Base-by-base conservation (phyloP, 2,888 invertebrate species). In the Auanema freiburgensis region DNA sequence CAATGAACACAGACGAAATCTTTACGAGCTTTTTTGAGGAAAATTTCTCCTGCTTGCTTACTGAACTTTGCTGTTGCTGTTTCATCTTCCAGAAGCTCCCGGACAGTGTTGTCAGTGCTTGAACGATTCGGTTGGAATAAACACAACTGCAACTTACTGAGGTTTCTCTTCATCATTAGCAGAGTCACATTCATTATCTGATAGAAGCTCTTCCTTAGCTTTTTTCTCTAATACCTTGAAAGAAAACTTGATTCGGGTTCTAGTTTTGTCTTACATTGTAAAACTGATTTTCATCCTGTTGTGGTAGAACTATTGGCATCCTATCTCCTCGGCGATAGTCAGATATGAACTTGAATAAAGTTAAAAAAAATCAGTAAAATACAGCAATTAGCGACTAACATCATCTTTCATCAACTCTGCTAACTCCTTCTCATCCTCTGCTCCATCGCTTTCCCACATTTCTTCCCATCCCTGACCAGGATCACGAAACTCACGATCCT, bases 231-330 rank as follows among this genome's bases (percentile, higher is more conserved):
- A 10, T 5, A 23, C 10, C 24, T 50, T 52, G 52, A 52, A 52
- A 46, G 8, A 46, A 18, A 18, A 46, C 46, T 46, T 46, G n/a
- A n/a, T 43, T 43, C 43, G 14, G 12, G 14, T 12, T 12, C 14
- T 43, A 12, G 43, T 12, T 43, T 43, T 14, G 43, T 43, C 43
- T 16, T 11, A 70, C 57, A 16, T 66, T 49, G n/a, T 57, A 23
- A 52, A 71, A 75, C 60, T 75, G 75, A 1, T 59, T 23, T 49
- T 75, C 66, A 59, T 73, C 75, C 16, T 70, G 67, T 5, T 25
- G 10, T 10, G 75, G 75, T 16, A 73, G 51, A 11, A 75, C 75
- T 1, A 70, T 55, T n/a, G 75, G 75, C 43, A 73, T 54, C 4
- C 68, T 51, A 25, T 64, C 64, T 46, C 75, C 75, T 14, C 60